Evolutionary conservation across 2,888 invertebrate genomes (phyloP).

Genomic region (Platypus cylindrus): DNA sequence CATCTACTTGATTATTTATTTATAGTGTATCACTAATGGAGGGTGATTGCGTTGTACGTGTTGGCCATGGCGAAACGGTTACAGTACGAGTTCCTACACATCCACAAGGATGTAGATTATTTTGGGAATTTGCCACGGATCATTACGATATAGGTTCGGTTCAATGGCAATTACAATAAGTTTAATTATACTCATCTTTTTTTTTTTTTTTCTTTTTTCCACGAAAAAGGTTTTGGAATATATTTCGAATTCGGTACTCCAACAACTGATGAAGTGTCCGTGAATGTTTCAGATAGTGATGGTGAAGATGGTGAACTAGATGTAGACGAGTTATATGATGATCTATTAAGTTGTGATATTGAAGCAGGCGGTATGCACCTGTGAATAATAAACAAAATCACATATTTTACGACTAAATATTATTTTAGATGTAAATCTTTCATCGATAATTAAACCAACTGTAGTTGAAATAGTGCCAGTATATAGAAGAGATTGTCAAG

Average conservation of each 20-base stretch:
- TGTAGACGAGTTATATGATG: conserved; percentile 41
- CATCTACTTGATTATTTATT: conserved; percentile 1
- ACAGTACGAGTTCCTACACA: conserved; percentile 96
- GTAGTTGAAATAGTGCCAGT: conserved; percentile 75
- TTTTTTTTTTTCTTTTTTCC: too few species aligned
- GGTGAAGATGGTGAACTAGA: conserved; percentile 64
- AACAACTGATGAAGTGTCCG: conserved; percentile 72
- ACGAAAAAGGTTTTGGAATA: conserved; percentile 83
- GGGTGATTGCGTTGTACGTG: conserved; percentile 80
- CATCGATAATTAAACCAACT: conserved; percentile 11
- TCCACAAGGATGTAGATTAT: conserved; percentile 80
- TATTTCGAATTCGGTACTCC: conserved; percentile 96
- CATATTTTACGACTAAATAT: conserved; percentile 2
- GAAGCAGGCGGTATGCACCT: conserved; percentile 38
- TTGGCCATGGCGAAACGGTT: conserved; percentile 93
- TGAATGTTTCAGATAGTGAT: conserved; percentile 92
- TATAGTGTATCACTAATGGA: conserved; percentile 25
- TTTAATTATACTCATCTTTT: too few species aligned
- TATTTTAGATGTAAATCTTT: conserved; percentile 10
- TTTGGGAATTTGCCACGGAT: conserved; percentile 99
- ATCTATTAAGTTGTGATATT: conserved; percentile 39
- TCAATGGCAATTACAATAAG: too few species aligned
- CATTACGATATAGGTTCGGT: conserved; percentile 95
- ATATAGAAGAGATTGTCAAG: conserved; percentile 91
- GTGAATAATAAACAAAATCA: conserved; percentile 19